These are phyloP conservation scores for Umimayanthus kanabou DNA, from an alignment of 92 coral and sea anemone species.

Conservation along the genomic window DNA sequence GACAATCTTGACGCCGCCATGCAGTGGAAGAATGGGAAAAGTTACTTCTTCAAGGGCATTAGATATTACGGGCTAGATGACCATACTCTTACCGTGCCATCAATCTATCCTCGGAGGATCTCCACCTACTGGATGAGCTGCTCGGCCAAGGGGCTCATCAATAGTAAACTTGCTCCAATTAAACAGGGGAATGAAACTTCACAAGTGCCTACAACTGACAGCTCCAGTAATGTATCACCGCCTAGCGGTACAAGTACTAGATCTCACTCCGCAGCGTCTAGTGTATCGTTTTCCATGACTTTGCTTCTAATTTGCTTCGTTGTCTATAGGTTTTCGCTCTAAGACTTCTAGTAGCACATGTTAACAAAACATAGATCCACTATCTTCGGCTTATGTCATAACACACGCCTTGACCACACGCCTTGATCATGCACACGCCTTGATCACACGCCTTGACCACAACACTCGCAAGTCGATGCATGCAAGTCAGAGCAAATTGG, in stretches of 20 bases:
- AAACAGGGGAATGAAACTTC: background rate
- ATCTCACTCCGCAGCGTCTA: background rate
- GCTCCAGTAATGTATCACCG: background rate
- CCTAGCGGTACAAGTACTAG: background rate
- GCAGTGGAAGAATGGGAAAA: constrained; percentile 81
- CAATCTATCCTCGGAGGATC: constrained; percentile 38
- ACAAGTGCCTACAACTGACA: background rate
- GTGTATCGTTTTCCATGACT: background rate
- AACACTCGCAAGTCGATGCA: background rate
- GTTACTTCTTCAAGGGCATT: constrained; percentile 82
- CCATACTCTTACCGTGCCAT: constrained; percentile 31
- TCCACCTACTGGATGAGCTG: constrained; percentile 68
- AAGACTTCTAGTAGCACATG: background rate
- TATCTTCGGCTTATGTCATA: too few relatives aligned
- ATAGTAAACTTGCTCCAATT: constrained; percentile 46
- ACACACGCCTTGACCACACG: too few relatives aligned
- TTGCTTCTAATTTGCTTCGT: constrained; percentile 1
- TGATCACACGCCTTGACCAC: background rate
- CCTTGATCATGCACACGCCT: too few relatives aligned
- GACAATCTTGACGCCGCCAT: constrained; percentile 80
- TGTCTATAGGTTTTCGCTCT: constrained; percentile 11
- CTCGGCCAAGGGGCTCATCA: constrained; percentile 50
- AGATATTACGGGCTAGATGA: constrained; percentile 78
- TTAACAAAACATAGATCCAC: background rate
- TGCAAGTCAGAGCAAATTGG: background rate